phyloP scores from a whole-genome alignment of 2,113 vertebrate genomes.

The Choloepus hoffmanni region DNA sequence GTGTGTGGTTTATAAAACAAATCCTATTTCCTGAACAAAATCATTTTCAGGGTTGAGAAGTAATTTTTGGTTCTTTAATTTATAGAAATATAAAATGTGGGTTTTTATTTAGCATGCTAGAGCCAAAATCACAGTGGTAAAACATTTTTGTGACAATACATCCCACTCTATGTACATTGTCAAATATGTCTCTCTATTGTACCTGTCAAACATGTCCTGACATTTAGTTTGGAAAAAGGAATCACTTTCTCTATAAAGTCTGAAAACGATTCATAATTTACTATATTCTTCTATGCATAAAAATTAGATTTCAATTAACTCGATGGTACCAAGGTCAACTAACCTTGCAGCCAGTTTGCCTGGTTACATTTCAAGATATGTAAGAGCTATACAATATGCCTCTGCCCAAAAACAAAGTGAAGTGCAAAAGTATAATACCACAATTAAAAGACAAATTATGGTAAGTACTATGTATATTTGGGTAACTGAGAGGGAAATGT shows the following conservation, averaged over 20 bases:
- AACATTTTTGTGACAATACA: neutral
- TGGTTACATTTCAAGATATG: neutral
- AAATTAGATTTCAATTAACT: neutral
- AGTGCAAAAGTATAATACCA: neutral
- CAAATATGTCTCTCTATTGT: neutral
- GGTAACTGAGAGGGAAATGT: neutral
- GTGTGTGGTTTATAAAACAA: neutral
- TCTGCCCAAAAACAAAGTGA: neutral
- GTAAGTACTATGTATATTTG: neutral
- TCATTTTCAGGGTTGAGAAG: neutral
- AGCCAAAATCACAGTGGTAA: neutral
- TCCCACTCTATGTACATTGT: neutral
- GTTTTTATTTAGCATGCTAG: neutral
- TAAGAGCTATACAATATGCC: neutral
- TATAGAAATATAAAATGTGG: neutral
- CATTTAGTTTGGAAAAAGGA: neutral
- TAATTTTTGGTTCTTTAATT: neutral
- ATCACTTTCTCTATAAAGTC: neutral
- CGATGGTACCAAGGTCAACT: neutral
- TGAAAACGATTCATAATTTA: neutral
- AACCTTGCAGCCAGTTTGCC: neutral
- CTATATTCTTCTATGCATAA: neutral
- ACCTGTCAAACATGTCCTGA: neutral
- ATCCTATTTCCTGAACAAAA: constrained; percentile 10
- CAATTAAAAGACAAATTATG: neutral